Evolutionary conservation across 92 coral and sea anemone genomes (phyloP), one percentile per base, ranked within the genome.

Genomic region (Pocillopora grandis): DNA sequence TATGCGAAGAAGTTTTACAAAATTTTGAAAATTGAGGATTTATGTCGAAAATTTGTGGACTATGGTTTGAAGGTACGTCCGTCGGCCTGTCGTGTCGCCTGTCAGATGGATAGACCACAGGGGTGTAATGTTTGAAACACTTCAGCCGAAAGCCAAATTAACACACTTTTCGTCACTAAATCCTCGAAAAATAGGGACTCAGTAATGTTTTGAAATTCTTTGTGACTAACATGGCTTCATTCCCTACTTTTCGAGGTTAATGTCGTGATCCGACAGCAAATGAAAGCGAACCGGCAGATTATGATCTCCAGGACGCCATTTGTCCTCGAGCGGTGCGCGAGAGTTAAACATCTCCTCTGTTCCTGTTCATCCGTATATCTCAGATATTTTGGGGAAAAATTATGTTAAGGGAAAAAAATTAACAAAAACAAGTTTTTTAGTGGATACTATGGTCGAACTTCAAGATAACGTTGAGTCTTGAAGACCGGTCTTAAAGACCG

Each of bases 51-150:
- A 77, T 17, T 17, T 62, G 63, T 66, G 56, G 35, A 21, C 58
- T 33, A 18, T 69, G 7, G 84, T 33, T n/a, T 36, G 58, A 62
- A 18, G 69, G 85, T 70, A 74, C 58, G 85, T 80, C 85, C 36
- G 85, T 31, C 76, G 75, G 85, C 20, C 85, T n/a, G 55, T 68
- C 80, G 35, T 42, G 55, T 27, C 35, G 80, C 56, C 85, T 58
- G 85, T 57, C 85, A 70, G 85, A 60, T 69, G 76, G 85, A 68
- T 33, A 80, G 85, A 80, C 85, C 77, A 59, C 85, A 58, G 68
- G 77, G 58, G 62, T 69, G 57, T 17, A 10, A 31, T 20, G 7
- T 57, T 70, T 71, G 37, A 70, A 80, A 70, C 58, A 42, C 76
- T 13, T 19, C 69, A 33, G 65, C 55, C 58, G 42, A 58, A 36